Percentiles rank a stretch among this genome's conserved stretches.
Conservation (phyloP, 1,140 invertebrate genomes). For the Littorina saxatilis region DNA sequence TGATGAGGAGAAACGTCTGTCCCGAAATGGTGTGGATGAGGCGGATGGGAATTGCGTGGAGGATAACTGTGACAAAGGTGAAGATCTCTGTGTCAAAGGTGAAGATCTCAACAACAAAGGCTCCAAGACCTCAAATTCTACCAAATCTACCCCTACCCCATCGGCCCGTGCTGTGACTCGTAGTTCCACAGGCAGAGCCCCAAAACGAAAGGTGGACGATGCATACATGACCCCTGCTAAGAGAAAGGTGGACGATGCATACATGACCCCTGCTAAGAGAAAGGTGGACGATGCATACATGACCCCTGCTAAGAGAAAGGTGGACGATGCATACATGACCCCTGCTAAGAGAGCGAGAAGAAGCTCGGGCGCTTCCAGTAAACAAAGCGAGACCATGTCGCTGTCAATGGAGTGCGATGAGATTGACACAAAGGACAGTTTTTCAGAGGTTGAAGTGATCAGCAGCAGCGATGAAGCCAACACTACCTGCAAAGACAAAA, state of each 20-base stretch:
- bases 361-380: not conserved
- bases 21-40: constrained; percentile 18
- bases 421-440: not conserved
- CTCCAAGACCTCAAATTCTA: not conserved
- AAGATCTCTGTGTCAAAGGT: constrained; percentile 6
- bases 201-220: constrained; percentile 22
- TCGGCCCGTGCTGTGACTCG: constrained; percentile 21
- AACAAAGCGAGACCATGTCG: not conserved
- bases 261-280: not conserved
- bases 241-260: constrained; percentile 4
- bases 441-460: constrained; percentile 6
- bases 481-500: not conserved
- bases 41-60: constrained; percentile 22
- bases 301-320: constrained; percentile 5
- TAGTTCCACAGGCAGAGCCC: constrained; percentile 17
- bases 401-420: constrained; percentile 5
- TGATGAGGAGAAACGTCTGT: not conserved
- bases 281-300: not conserved
- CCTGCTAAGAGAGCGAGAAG: not conserved
- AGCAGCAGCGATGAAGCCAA: constrained; percentile 13
- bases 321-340: not conserved
- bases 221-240: not conserved
- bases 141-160: not conserved
- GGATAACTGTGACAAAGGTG: not conserved
- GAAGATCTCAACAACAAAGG: constrained; percentile 11